Base-by-base conservation (phyloP, 2,797 vertebrate species). In the Lacerta bilineata region DNA sequence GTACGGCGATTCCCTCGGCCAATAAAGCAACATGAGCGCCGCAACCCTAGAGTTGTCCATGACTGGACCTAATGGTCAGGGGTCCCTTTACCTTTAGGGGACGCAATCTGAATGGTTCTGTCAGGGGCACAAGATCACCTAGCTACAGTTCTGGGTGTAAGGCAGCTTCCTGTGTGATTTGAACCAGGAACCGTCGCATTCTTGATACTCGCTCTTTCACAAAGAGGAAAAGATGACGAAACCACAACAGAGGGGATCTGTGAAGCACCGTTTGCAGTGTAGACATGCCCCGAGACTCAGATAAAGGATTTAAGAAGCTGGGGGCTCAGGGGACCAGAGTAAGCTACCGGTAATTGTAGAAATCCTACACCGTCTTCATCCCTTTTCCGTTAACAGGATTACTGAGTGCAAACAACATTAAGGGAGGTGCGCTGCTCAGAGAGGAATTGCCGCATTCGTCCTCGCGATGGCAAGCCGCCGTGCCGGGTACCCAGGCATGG, bases 401-500 rank as follows among this genome's bases (percentile, higher is more conserved):
- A 1, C 13, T 0, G 50, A 81, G 83, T 69, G 3, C 83, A 1
- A 0, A 1, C 20, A 29, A 76, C 39, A 23, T 5, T 2, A 11
- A 75, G 4, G 2, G 20, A 50, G 71, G 66, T 76, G 0, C 27
- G 29, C 59, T 7, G 59, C 1, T 82, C 5, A 0, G n/a, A 79
- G 10, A 17, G 59, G 43, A 18, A 83, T 29, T 5, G 72, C 59
- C 55, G 78, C 0, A 0, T 76, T 2, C 0, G 25, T 83, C 69
- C 85, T 3, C 8, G 17, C 1, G 8, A 89, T 82, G 91, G 59
- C 86, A 83, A 90, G 91, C 88, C 3, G 83, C 79, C 84, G 80
- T 90, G 85, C n/a, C 5, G 71, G 83, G 84, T 0, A 79, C 29
- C 43, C 75, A 43, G 64, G 80, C 84, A 1, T 89, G 17, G 8